Evolutionary conservation across 2,888 invertebrate genomes (phyloP).

Genomic region (Alloscopus bannaensis): DNA sequence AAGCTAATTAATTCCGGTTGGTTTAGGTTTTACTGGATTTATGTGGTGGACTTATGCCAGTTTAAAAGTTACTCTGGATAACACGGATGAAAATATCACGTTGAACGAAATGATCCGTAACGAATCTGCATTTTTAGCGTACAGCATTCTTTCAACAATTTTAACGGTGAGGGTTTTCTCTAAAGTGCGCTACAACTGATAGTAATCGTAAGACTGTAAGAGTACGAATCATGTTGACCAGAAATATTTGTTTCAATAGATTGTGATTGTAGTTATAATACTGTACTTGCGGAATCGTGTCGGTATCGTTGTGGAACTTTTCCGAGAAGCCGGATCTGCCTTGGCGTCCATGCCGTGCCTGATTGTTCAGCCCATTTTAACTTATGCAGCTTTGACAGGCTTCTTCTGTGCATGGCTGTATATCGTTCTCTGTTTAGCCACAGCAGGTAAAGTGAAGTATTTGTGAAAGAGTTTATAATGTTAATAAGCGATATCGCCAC

Average conservation of each 20-base stretch:
- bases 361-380: slow-evolving; percentile 89
- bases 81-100: slow-evolving; percentile 76
- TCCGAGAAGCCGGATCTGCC: slow-evolving; percentile 93
- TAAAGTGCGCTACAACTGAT: not conserved
- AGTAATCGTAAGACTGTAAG: not conserved
- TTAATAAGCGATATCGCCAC: not conserved
- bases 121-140: slow-evolving; percentile 88
- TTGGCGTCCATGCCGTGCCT: slow-evolving; percentile 89
- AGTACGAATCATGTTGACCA: slow-evolving; percentile 41
- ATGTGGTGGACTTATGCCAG: slow-evolving; percentile 94
- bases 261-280: slow-evolving; percentile 81
- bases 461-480: not conserved
- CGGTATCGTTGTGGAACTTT: slow-evolving; percentile 87
- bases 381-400: slow-evolving; percentile 85
- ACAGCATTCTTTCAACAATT: slow-evolving; percentile 90
- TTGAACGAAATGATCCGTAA: slow-evolving; percentile 89
- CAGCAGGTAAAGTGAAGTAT: slow-evolving; percentile 81
- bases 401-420: slow-evolving; percentile 92
- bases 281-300: slow-evolving; percentile 88
- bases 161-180: slow-evolving; percentile 83
- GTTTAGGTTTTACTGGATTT: slow-evolving; percentile 81
- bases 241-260: slow-evolving; percentile 67
- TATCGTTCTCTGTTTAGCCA: slow-evolving; percentile 90
- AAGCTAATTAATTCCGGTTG: too few relatives aligned
- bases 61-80: slow-evolving; percentile 82